Percentiles rank a stretch among this genome's conserved stretches.
Evolutionary conservation across 2,797 vertebrate genomes (phyloP).

Genomic region (Apogon hyalosoma): DNA sequence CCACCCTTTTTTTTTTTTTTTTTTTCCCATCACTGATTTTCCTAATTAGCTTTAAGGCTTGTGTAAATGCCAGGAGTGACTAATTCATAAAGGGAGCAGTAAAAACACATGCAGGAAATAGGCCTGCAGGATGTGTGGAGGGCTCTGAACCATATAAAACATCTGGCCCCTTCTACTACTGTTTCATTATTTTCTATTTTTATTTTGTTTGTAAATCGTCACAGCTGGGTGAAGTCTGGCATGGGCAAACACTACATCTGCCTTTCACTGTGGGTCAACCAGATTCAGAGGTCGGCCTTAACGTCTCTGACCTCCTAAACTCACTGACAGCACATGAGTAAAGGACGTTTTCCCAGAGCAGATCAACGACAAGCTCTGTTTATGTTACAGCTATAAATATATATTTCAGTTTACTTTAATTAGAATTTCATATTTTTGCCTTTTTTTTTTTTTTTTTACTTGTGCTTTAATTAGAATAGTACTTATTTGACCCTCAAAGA

Average conservation of each 20-base stretch:
- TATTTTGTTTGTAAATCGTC: slow-evolving; percentile 14
- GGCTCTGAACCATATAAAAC: slow-evolving; percentile 31
- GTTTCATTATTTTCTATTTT: not conserved
- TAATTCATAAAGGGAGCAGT: slow-evolving; percentile 51
- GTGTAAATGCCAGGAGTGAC: slow-evolving; percentile 56
- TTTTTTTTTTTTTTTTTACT: too few species aligned
- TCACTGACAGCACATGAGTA: not conserved
- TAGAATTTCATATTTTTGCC: too few species aligned
- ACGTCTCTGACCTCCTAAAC: slow-evolving; percentile 8
- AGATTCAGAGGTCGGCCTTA: slow-evolving; percentile 16
- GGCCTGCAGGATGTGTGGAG: slow-evolving; percentile 34
- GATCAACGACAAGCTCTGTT: not conserved
- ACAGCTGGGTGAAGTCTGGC: not conserved
- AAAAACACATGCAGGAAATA: slow-evolving; percentile 36
- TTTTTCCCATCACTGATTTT: slow-evolving; percentile 30
- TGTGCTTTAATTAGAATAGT: too few species aligned
- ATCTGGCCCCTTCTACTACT: slow-evolving; percentile 28
- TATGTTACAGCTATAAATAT: not conserved
- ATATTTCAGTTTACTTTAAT: too few species aligned
- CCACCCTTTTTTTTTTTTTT: slow-evolving; percentile 9
- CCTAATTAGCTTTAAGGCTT: slow-evolving; percentile 51
- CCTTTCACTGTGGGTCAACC: not conserved
- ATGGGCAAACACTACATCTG: slow-evolving; percentile 1
- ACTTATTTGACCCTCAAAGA: too few species aligned
- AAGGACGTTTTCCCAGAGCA: not conserved